A percentile compares a stretch with the other conserved stretches of the same genome.
phyloP scores from a whole-genome alignment of 2,888 invertebrate species.

The Metallyticus violacea region DNA sequence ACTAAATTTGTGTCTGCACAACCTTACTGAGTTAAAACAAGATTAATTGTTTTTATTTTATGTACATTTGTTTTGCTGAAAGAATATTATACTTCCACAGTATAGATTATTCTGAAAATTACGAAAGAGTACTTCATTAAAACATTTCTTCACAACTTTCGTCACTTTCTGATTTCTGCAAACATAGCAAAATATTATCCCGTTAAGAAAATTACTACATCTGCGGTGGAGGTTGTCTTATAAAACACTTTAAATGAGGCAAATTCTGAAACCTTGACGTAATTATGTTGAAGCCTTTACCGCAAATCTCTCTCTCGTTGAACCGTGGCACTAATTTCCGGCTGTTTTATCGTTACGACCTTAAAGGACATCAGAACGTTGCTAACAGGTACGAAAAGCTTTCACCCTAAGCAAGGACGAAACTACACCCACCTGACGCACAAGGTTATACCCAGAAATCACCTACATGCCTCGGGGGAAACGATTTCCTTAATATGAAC shows the following conservation, averaged over 20 bases:
- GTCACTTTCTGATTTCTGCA: too few species aligned
- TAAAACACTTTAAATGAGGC: not conserved
- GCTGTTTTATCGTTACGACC: not conserved
- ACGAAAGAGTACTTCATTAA: too few species aligned
- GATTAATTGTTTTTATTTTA: too few species aligned
- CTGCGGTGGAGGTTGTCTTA: not conserved
- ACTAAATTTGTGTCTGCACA: too few species aligned
- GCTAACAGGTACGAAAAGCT: not conserved
- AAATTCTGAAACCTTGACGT: not conserved
- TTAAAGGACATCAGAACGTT: not conserved
- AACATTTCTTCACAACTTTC: too few species aligned
- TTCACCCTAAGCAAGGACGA: not conserved
- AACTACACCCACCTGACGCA: not conserved
- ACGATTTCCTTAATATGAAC: not conserved
- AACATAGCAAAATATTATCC: not conserved
- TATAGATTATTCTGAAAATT: too few species aligned
- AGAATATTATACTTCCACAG: too few species aligned
- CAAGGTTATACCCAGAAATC: not conserved
- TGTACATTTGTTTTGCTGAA: too few species aligned
- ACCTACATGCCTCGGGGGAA: not conserved
- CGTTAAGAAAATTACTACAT: not conserved
- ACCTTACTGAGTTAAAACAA: too few species aligned
- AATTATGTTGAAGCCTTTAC: not conserved
- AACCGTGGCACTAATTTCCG: not conserved
- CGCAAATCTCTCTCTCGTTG: too few species aligned